A percentile compares a stretch with the other conserved stretches of the same genome.
Evolutionary conservation across 2,888 invertebrate genomes (phyloP).

Genomic region (Anarsia innoxiella): DNA sequence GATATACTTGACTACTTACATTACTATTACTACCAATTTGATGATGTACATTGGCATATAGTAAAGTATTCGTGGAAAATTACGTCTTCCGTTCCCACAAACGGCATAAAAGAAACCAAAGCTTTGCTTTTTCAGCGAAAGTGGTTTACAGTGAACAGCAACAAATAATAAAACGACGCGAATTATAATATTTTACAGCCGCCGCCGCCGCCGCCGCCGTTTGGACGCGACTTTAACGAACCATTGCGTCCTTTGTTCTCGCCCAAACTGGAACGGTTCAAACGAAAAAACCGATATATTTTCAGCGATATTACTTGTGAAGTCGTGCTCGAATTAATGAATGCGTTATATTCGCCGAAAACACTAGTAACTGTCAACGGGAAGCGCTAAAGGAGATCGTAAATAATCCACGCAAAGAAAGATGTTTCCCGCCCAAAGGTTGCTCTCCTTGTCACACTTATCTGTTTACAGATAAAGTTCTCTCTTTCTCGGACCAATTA

Average conservation of each 20-base stretch:
- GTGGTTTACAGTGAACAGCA: no score
- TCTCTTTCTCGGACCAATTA: constrained; percentile 51
- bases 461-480: constrained; percentile 19
- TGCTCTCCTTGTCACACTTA: constrained; percentile 30
- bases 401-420: constrained; percentile 56
- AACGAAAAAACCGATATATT: constrained; percentile 45
- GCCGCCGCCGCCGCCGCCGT: constrained; percentile 25
- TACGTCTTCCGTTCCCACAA: no score
- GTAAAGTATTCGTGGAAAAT: no score
- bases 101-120: no score
- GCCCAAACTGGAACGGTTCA: constrained; percentile 22
- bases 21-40: no score
- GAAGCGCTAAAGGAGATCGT: constrained; percentile 30
- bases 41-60: no score
- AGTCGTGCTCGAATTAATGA: constrained; percentile 53
- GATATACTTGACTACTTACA: no score
- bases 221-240: constrained; percentile 46
- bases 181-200: constrained; percentile 28
- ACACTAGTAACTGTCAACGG: constrained; percentile 49
- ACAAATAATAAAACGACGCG: no score
- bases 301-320: constrained; percentile 36
- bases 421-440: constrained; percentile 57
- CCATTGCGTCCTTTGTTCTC: constrained; percentile 61
- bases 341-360: constrained; percentile 55
- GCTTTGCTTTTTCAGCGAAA: no score